Evolutionary conservation across 92 coral and sea anemone genomes (phyloP).

Genomic region (Desmophyllum pertusum): DNA sequence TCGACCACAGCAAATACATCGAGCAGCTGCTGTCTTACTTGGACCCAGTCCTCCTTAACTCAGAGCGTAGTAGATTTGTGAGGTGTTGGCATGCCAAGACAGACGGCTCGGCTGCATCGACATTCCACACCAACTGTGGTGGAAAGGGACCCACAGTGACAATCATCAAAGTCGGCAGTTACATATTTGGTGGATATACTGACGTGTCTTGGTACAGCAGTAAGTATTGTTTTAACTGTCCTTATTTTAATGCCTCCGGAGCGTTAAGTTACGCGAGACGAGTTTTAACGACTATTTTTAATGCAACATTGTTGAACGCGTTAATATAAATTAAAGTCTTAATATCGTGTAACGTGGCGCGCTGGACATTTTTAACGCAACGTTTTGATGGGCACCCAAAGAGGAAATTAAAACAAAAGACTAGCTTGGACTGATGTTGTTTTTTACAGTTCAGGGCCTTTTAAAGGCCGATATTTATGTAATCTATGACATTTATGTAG

Average conservation of each 20-base stretch:
- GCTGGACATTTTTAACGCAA: no score
- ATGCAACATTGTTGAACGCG: no score
- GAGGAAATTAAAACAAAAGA: no score
- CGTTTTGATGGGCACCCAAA: no score
- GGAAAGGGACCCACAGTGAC: constrained; percentile 49
- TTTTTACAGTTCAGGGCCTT: no score
- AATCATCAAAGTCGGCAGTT: constrained; percentile 31
- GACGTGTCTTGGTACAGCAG: constrained; percentile 38
- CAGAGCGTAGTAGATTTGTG: constrained; percentile 39
- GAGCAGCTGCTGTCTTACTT: constrained; percentile 12
- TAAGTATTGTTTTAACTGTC: not conserved
- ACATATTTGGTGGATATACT: constrained; percentile 54
- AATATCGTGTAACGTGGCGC: no score
- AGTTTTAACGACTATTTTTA: no score
- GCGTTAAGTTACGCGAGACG: no score
- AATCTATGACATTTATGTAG: no score
- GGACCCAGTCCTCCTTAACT: constrained; percentile 23
- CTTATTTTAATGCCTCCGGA: not conserved
- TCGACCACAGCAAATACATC: constrained; percentile 1
- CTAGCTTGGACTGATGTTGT: no score
- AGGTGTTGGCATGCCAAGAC: constrained; percentile 47
- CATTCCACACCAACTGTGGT: constrained; percentile 49
- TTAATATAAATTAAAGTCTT: no score
- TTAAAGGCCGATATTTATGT: no score
- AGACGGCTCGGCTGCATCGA: constrained; percentile 50